Evolutionary conservation across 2,888 invertebrate species (phyloP), one percentile per base, ranked within the genome.

Genomic region (Tipula lateralis): DNA sequence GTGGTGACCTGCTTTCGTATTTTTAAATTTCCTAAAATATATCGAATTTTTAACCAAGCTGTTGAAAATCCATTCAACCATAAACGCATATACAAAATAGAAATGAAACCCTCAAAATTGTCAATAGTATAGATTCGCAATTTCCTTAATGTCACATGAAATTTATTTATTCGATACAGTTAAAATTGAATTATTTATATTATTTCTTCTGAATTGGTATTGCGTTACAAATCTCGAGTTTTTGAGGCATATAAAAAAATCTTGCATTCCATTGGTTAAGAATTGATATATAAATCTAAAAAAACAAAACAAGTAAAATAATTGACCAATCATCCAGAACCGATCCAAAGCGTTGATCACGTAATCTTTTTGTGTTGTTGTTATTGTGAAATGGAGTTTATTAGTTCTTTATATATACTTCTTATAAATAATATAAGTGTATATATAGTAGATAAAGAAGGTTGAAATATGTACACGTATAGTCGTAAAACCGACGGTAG

Each of bases 281-380:
- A 66, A 66, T 66, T 66, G 66, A 66, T 66, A 66, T 66, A 66
- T 66, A 66, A 66, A 66, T 66, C 66, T 66, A 66, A 66, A 66
- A 66, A 66, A 50, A 1, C 6, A 66, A 7, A 24, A 66, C 19
- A 24, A 7, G 24, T 24, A 24, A 24, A 66, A 66, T 66, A 66
- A 66, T 66, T 66, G 66, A 66, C 66, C 66, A 66, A 66, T 66
- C 66, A 66, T 66, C 66, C 24, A 66, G 66, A 66, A 66, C 66
- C 66, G 66, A 66, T 24, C 66, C 24, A 66, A 66, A 66, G 66
- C 66, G 66, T 66, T 66, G 66, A 66, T 66, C 66, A 66, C 66
- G 66, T 66, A 66, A 66, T 66, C 66, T 66, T 66, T 50, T 24
- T 66, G 19, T 24, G 24, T 66, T 24, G 12, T 66, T 66, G 66